phyloP scores from a whole-genome alignment of 1,140 invertebrate species.

The Cotesia chilonis region DNA sequence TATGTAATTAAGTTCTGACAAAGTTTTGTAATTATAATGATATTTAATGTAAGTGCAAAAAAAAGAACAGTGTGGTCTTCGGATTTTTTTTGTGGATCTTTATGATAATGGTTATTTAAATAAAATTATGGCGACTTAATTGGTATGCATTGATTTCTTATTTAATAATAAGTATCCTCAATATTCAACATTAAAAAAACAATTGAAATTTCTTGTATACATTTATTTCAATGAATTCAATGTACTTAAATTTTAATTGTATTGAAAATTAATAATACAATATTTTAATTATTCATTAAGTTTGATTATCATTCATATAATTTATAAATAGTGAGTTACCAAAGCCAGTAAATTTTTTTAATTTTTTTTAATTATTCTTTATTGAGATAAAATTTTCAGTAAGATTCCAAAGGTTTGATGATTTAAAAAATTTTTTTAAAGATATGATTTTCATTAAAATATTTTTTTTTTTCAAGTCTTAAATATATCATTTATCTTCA shows the following conservation, averaged over 20 bases:
- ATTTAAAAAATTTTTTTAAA: background rate
- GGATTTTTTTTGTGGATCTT: constrained; percentile 24
- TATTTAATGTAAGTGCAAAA: constrained; percentile 25
- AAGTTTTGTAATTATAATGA: constrained; percentile 39
- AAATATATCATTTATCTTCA: no score
- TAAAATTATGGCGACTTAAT: constrained; percentile 27
- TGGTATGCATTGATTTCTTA: background rate
- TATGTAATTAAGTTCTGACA: constrained; percentile 35
- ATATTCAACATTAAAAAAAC: background rate
- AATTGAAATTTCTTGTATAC: background rate
- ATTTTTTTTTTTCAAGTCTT: no score
- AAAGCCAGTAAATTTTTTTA: background rate
- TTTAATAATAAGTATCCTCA: background rate
- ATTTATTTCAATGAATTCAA: no score
- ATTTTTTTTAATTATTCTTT: constrained; percentile 12
- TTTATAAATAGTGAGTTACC: no score
- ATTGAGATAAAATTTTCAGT: no score
- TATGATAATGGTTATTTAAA: constrained; percentile 33
- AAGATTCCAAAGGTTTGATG: no score
- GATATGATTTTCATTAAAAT: background rate
- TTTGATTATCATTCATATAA: no score
- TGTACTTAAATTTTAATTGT: no score
- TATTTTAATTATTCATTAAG: no score
- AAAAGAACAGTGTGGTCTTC: constrained; percentile 18
- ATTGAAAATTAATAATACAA: no score